Evolutionary conservation across 2,113 vertebrate genomes (phyloP), one percentile per base, ranked within the genome.

Genomic region (Actenoides hombroni): DNA sequence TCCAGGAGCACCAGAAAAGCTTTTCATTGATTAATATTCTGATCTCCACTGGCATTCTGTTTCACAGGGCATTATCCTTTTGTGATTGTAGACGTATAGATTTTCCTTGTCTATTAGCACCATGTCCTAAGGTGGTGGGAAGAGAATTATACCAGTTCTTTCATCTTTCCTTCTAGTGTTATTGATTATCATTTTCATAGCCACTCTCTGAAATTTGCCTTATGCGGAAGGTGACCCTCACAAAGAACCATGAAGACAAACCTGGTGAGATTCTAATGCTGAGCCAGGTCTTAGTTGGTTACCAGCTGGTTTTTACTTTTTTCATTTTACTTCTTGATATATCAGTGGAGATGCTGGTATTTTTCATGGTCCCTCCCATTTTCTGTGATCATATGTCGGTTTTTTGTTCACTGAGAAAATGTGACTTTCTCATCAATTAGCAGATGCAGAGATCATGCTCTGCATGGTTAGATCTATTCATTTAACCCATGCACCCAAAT

Each of bases 11-110:
- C 37, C 31, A 74, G 85, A 24, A 83, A 88, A 84, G 70, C 61
- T 83, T 81, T 87, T 64, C 48, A 74, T 83, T 88, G 37, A 80
- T 94, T 89, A 91, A 79, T 51, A 93, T 94, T 92, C 83, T 91
- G 83, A 71, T 63, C 64, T 53, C 64, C 93, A n/a, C 64, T 95
- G 90, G 81, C 49, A 1, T 84, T 94, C 64, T 90, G 19, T 83
- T 96, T 94, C 95, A 88, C 65, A 68, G 53, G 48, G 29, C 70
- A 86, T 93, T 94, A 95, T 80, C 37, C 48, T 90, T 92, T 89
- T 70, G 63, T 60, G 54, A 86, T 33, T 61, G 49, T 73, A 83
- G 61, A 77, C 54, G 92, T 76, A 64, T 35, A 90, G 75, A 37
- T 95, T 54, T 70, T 73, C 46, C 76, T 74, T 85, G 69, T 78